These are phyloP conservation scores for Campylomormyrus tamandua DNA, from an alignment of 2,113 vertebrate genomes.

Conservation along the genomic window DNA sequence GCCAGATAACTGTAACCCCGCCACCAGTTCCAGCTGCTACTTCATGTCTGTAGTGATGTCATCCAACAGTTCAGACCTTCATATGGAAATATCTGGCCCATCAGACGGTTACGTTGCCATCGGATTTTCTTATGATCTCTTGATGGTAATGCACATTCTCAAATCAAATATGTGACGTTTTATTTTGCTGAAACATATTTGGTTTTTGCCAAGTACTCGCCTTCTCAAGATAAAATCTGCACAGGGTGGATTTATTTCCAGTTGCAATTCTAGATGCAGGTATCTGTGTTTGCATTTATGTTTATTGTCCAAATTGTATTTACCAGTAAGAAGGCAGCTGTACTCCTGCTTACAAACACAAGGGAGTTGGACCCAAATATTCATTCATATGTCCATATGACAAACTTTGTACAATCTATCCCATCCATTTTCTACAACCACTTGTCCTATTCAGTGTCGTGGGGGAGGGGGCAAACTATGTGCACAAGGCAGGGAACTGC, in stretches of 20 bases:
- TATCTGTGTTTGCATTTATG: not conserved
- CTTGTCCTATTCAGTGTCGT: no score
- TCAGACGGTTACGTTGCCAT: constrained; percentile 57
- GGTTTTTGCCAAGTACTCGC: not conserved
- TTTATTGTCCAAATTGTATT: not conserved
- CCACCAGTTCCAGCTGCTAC: constrained; percentile 37
- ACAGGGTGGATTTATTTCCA: not conserved
- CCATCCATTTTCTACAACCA: no score
- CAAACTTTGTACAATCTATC: no score
- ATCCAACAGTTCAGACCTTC: constrained; percentile 15
- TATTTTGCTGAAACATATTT: not conserved
- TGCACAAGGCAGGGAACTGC: no score
- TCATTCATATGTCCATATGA: no score
- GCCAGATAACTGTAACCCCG: no score
- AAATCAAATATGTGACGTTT: not conserved
- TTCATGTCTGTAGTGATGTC: constrained; percentile 51
- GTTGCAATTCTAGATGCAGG: not conserved
- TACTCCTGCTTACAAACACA: no score
- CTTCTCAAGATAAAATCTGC: not conserved
- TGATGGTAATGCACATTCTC: constrained; percentile 54
- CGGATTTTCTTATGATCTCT: constrained; percentile 62
- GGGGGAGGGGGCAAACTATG: no score
- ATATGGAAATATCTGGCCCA: constrained; percentile 50
- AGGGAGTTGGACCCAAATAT: no score
- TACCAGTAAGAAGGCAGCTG: no score